These are phyloP conservation scores for Oryctes rhinoceros DNA, from an alignment of 1,140 invertebrate species.

Conservation along the genomic window DNA sequence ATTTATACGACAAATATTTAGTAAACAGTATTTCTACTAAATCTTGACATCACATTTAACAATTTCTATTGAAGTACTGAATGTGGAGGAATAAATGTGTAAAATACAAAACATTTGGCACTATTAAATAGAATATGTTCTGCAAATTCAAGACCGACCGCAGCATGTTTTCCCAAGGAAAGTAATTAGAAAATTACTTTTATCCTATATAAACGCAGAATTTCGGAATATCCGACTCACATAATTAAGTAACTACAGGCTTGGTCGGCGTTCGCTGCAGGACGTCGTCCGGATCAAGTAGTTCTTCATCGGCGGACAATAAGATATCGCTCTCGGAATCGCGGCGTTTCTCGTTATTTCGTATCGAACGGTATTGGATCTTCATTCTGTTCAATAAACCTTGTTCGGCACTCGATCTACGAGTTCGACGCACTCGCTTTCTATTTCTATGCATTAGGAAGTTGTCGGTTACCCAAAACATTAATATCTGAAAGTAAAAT, in stretches of 20 bases:
- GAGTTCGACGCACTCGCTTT: conserved; percentile 45
- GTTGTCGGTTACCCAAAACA: conserved; percentile 87
- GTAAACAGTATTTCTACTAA: conserved; percentile 1
- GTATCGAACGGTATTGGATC: conserved; percentile 64
- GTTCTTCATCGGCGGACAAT: conserved; percentile 64
- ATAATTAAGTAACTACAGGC: conserved; percentile 34
- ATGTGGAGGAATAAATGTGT: conserved; percentile 5
- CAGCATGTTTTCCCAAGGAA: not conserved
- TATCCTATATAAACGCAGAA: not conserved
- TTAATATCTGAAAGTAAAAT: conserved; percentile 71
- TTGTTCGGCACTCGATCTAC: conserved; percentile 52
- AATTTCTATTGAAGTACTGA: not conserved
- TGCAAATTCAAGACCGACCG: conserved; percentile 28
- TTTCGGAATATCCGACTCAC: not conserved
- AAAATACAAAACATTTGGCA: conserved; percentile 29
- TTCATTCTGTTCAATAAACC: conserved; percentile 60
- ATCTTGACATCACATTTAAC: not conserved
- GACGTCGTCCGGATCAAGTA: conserved; percentile 51
- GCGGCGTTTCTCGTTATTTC: conserved; percentile 55
- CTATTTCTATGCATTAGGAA: conserved; percentile 72
- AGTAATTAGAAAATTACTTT: not conserved
- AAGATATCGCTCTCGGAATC: conserved; percentile 66
- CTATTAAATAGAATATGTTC: conserved; percentile 10
- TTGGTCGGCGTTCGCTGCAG: conserved; percentile 19
- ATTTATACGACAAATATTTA: not conserved